Percentiles rank a stretch among this genome's conserved stretches.
Evolutionary conservation across 2,888 invertebrate genomes (phyloP).

Genomic region (Drosophila nigricruria): DNA sequence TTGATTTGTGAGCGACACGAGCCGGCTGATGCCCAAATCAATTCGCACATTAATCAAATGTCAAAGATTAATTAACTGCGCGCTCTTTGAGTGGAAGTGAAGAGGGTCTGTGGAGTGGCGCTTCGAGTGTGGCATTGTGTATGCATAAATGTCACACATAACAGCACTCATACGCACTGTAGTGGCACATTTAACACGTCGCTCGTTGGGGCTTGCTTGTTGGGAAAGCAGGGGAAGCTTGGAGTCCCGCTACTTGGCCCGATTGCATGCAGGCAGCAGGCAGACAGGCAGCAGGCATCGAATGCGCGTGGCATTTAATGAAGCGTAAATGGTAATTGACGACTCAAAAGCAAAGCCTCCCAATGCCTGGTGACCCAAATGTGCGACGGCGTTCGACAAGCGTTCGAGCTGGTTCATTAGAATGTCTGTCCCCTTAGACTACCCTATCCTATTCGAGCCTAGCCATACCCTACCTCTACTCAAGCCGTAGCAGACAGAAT

Average conservation of each 20-base stretch:
- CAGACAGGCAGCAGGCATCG: neutral
- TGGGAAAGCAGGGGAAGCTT: neutral
- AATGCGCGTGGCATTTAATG: constrained; percentile 70
- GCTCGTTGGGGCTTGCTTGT: constrained; percentile 5
- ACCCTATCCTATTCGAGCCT: neutral
- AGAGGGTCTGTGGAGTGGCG: constrained; percentile 2
- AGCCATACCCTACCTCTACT: neutral
- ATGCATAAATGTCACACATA: constrained; percentile 77
- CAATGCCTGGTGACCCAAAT: constrained; percentile 68
- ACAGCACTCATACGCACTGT: constrained; percentile 76
- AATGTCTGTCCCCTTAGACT: constrained; percentile 25
- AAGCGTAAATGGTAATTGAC: constrained; percentile 82
- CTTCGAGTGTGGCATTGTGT: constrained; percentile 52
- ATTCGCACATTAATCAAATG: constrained; percentile 73
- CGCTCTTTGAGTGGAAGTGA: constrained; percentile 11
- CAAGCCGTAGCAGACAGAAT: neutral
- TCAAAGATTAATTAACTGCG: constrained; percentile 71
- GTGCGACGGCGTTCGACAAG: constrained; percentile 54
- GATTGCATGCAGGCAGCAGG: constrained; percentile 25
- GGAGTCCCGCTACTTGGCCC: constrained; percentile 37
- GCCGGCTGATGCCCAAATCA: constrained; percentile 57
- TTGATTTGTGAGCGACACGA: constrained; percentile 7
- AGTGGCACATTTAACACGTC: constrained; percentile 59
- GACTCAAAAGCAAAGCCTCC: constrained; percentile 57
- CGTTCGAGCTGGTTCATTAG: constrained; percentile 70